Conservation (phyloP, 2,113 vertebrate genomes). For the Neogale vison region DNA sequence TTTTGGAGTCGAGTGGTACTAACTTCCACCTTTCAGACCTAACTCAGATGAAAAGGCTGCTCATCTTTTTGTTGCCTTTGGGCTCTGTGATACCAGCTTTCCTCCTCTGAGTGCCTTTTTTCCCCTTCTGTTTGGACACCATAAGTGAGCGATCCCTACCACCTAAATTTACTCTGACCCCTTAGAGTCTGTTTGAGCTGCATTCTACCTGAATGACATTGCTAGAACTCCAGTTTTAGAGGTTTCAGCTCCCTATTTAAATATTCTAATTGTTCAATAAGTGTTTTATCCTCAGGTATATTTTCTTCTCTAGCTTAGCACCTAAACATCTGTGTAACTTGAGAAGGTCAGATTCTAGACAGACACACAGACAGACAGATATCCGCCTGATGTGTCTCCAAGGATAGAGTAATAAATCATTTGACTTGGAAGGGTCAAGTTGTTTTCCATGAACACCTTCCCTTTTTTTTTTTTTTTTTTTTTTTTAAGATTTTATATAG, state of each 20-base stretch:
- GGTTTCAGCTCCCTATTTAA: slow-evolving; percentile 4
- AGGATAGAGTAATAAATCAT: not conserved
- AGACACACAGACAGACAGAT: not conserved
- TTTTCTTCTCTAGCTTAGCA: not conserved
- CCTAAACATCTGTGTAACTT: not conserved
- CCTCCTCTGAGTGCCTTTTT: not conserved
- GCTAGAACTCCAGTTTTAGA: not conserved
- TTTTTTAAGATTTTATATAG: no score
- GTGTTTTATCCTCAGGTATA: not conserved
- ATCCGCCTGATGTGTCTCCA: not conserved
- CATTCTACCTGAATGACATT: not conserved
- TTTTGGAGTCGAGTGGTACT: slow-evolving; percentile 57
- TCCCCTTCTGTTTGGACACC: not conserved
- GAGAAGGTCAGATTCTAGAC: not conserved
- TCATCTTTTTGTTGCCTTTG: not conserved
- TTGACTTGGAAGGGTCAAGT: slow-evolving; percentile 26
- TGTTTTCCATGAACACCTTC: slow-evolving; percentile 36
- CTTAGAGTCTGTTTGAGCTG: not conserved
- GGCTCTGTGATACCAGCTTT: slow-evolving; percentile 1
- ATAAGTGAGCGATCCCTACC: not conserved
- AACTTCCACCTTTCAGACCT: slow-evolving; percentile 72
- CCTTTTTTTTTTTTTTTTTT: not conserved
- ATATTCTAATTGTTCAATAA: not conserved
- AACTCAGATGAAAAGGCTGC: slow-evolving; percentile 68
- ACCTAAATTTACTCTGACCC: not conserved